Evolutionary conservation across 2,113 vertebrate genomes (phyloP), one percentile per base, ranked within the genome.

Genomic region (Corythornis cristatus): DNA sequence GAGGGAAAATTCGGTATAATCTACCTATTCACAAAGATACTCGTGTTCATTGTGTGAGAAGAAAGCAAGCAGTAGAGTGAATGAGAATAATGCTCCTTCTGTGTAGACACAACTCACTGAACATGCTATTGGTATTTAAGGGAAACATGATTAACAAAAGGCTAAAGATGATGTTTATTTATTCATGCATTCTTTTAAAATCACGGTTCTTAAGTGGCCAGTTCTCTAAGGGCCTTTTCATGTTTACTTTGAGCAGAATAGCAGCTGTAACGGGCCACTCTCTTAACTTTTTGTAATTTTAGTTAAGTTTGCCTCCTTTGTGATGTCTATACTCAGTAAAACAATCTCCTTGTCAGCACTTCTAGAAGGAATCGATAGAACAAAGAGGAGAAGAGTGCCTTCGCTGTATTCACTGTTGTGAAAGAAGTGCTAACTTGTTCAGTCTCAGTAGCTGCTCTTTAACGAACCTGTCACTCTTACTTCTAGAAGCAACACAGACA

Each of bases 261-360:
- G 8, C 13, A 87, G 29, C 71, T 88, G 31, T 88, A 93, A 72
- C 9, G 6, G 16, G 23, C 15, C 88, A 53, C 65, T 95, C 18
- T 90, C 92, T 86, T 60, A 93, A 83, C 6, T 74, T 88, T 53
- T 67, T 89, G 31, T 79, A 56, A 48, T 87, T 91, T 94, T 95
- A 74, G 83, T 96, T 64, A 88, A 88, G 15, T 40, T 92, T 82
- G 37, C 71, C 28, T 81, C 29, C 61, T 96, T 60, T 74, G 26
- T 90, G 76, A 60, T 76, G 61, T 46, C 80, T 26, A 4, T 82
- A 77, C 48, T 93, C 45, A 17, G 78, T 66, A 93, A 96, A 90
- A 87, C 11, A 50, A 40, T 17, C 33, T 43, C 61, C n/a, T 93
- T 95, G 61, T 66, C 76, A 96, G 71, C 51, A 88, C 25, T 48